Percentiles rank a stretch among this genome's conserved stretches.
These are phyloP conservation scores for Toxotes lorentzi DNA, from an alignment of 2,797 vertebrate genomes.

Conservation along the genomic window DNA sequence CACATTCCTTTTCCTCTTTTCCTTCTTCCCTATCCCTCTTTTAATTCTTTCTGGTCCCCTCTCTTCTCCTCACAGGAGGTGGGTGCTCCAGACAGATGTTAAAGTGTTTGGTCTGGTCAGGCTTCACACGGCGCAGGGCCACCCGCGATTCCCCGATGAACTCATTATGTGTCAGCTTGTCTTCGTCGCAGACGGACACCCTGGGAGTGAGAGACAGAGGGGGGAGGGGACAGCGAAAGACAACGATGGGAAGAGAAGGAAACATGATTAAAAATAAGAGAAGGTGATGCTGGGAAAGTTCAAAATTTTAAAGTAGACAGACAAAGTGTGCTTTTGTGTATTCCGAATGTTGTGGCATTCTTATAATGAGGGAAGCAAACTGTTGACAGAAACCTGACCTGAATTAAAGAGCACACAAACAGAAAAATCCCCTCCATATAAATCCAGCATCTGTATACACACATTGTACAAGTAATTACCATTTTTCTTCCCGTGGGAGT, in stretches of 20 bases:
- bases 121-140: slow-evolving; percentile 91
- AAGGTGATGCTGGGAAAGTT: slow-evolving; percentile 24
- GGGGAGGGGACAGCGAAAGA: background rate
- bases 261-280: slow-evolving; percentile 49
- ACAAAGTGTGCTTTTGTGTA: slow-evolving; percentile 7
- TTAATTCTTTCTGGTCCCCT: background rate
- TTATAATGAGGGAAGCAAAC: slow-evolving; percentile 31
- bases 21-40: slow-evolving; percentile 3
- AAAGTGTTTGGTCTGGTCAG: slow-evolving; percentile 91
- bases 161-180: slow-evolving; percentile 95
- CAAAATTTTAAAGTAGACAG: slow-evolving; percentile 3
- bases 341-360: slow-evolving; percentile 15
- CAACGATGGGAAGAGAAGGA: background rate
- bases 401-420: slow-evolving; percentile 35
- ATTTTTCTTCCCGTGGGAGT: slow-evolving; percentile 26
- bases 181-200: slow-evolving; percentile 93
- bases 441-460: slow-evolving; percentile 12
- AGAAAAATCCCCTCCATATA: slow-evolving; percentile 5
- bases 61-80: slow-evolving; percentile 85
- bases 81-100: slow-evolving; percentile 93
- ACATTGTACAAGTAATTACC: slow-evolving; percentile 37
- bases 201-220: slow-evolving; percentile 75
- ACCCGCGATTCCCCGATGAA: slow-evolving; percentile 94
- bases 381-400: slow-evolving; percentile 32
- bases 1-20: slow-evolving; percentile 22